Conservation (phyloP, 2,113 vertebrate genomes). For the Alectura lathami region DNA sequence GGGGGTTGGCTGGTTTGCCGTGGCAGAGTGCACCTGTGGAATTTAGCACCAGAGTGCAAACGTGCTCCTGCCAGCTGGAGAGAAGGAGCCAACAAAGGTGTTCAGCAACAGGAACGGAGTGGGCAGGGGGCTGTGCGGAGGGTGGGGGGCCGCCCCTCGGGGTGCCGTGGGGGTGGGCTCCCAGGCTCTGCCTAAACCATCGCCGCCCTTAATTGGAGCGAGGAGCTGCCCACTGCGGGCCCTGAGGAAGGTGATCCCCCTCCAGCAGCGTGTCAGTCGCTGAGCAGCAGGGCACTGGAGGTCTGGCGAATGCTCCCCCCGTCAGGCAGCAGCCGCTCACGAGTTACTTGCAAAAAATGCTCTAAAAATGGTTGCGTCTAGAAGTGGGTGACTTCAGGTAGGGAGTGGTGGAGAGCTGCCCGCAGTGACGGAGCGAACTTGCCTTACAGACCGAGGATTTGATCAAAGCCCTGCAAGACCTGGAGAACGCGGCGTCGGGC, state of each 20-base stretch:
- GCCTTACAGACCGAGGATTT: constrained; percentile 91
- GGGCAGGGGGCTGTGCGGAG: background rate
- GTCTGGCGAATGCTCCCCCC: background rate
- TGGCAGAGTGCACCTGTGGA: background rate
- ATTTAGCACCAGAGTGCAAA: background rate
- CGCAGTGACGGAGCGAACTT: background rate
- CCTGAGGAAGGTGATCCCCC: background rate
- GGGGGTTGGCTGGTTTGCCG: background rate
- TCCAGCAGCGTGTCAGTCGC: too few relatives aligned
- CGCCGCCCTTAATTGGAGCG: background rate
- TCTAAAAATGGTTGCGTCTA: background rate
- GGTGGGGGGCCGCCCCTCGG: background rate
- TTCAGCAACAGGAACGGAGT: background rate
- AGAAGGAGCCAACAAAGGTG: background rate
- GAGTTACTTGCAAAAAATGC: background rate
- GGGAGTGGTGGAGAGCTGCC: background rate
- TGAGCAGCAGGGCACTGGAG: too few relatives aligned
- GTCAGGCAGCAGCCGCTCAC: background rate
- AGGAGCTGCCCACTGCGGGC: background rate
- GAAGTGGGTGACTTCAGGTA: background rate
- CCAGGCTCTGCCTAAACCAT: background rate
- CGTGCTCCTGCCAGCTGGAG: background rate
- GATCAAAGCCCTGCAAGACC: constrained; percentile 95
- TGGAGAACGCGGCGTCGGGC: constrained; percentile 96
- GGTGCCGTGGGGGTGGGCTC: background rate